phyloP scores from a whole-genome alignment of 2,113 vertebrate genomes.

The Rhipidura dahli region DNA sequence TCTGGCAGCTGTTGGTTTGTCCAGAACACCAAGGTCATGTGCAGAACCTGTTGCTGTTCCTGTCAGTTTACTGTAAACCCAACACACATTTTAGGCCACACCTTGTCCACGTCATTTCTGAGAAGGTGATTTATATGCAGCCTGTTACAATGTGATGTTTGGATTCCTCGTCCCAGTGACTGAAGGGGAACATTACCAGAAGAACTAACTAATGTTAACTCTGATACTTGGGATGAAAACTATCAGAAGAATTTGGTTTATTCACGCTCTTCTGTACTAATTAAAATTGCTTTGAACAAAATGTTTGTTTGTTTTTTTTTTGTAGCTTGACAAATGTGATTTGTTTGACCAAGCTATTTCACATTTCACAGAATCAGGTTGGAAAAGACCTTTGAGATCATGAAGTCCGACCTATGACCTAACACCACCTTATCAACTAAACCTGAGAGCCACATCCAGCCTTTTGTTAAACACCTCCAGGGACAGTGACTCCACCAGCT shows the following conservation, averaged over 20 bases:
- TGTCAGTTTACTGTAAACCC: constrained; percentile 23
- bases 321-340: background rate
- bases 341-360: background rate
- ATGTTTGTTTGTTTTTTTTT: background rate
- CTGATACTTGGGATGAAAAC: background rate
- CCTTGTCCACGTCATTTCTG: background rate
- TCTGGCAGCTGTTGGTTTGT: background rate
- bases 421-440: background rate
- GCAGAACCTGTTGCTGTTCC: background rate
- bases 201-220: background rate
- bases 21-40: background rate
- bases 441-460: background rate
- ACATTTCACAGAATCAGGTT: background rate
- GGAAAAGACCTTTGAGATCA: background rate
- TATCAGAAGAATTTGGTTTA: background rate
- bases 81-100: background rate
- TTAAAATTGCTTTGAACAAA: background rate
- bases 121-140: background rate
- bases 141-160: background rate
- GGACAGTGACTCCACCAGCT: background rate
- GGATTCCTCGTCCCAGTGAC: background rate
- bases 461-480: background rate
- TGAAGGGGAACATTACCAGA: background rate
- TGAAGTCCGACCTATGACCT: background rate
- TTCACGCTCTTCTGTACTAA: background rate